phyloP scores from a whole-genome alignment of 1,140 invertebrate species.

The Eueides isabella region DNA sequence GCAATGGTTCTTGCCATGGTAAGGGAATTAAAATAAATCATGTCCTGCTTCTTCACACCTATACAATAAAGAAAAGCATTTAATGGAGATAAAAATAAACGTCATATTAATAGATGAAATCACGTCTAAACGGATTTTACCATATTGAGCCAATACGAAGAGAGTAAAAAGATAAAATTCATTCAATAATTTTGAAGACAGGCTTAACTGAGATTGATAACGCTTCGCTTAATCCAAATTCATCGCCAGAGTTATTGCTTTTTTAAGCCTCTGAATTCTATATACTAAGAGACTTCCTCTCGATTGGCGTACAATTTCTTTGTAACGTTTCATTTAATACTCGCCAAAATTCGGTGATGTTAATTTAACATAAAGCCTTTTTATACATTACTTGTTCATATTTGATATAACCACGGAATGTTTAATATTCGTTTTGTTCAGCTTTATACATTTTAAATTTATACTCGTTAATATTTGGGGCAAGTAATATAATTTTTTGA shows the following conservation, averaged over 20 bases:
- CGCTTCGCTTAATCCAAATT: conserved; percentile 64
- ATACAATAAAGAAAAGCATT: too few relatives aligned
- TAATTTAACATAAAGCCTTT: conserved; percentile 1
- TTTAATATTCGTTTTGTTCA: not conserved
- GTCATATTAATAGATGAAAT: conserved; percentile 10
- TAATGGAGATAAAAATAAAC: conserved; percentile 19
- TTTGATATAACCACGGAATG: conserved; percentile 5
- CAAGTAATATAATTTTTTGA: not conserved
- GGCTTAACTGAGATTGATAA: conserved; percentile 72
- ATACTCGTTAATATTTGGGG: not conserved
- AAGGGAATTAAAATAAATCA: too few relatives aligned
- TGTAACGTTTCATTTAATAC: not conserved
- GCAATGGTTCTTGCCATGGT: too few relatives aligned
- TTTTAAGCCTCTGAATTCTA: conserved; percentile 62
- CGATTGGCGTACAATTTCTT: conserved; percentile 30
- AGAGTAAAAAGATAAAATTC: conserved; percentile 55
- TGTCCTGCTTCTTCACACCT: too few relatives aligned
- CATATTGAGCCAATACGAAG: conserved; percentile 27
- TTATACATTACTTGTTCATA: not conserved
- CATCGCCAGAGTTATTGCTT: conserved; percentile 63
- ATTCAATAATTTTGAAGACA: conserved; percentile 72
- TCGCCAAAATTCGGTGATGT: not conserved
- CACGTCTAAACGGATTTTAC: not conserved
- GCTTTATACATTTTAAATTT: not conserved
- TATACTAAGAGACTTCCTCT: conserved; percentile 48